Percentiles rank a stretch among this genome's conserved stretches.
phyloP scores from a whole-genome alignment of 2,888 invertebrate genomes.

The Gonocerus acuteangulatus region DNA sequence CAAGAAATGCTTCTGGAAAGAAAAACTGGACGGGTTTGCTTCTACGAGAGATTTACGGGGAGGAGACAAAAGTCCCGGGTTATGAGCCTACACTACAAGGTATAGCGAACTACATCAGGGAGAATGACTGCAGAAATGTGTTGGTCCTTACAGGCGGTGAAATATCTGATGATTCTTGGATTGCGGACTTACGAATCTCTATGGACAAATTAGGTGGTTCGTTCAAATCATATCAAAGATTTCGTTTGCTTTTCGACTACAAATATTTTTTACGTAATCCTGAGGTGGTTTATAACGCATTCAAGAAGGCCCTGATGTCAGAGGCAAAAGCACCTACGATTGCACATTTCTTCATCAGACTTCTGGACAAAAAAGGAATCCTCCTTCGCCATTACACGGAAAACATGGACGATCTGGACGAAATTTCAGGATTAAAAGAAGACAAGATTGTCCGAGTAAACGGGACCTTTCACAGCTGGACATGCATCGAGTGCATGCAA shows the following conservation, averaged over 20 bases:
- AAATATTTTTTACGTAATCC: slow-evolving; percentile 81
- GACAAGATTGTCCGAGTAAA: slow-evolving; percentile 90
- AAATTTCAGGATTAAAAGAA: slow-evolving; percentile 49
- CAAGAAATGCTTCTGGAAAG: no score
- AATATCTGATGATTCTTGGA: slow-evolving; percentile 92
- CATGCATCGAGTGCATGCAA: slow-evolving; percentile 65
- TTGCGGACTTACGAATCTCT: slow-evolving; percentile 92
- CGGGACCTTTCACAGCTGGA: slow-evolving; percentile 62
- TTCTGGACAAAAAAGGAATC: slow-evolving; percentile 70
- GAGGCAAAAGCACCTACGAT: slow-evolving; percentile 62
- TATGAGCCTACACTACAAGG: not conserved
- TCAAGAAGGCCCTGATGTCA: slow-evolving; percentile 70
- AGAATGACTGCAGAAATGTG: slow-evolving; percentile 69
- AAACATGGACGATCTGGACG: slow-evolving; percentile 69
- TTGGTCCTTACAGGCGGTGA: slow-evolving; percentile 94
- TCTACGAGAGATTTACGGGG: no score
- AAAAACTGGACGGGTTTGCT: no score
- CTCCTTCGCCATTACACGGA: slow-evolving; percentile 39
- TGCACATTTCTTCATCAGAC: slow-evolving; percentile 81
- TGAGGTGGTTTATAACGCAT: slow-evolving; percentile 83
- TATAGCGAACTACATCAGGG: slow-evolving; percentile 50
- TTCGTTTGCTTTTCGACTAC: slow-evolving; percentile 86
- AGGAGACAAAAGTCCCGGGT: no score
- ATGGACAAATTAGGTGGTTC: slow-evolving; percentile 87
- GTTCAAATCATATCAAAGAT: slow-evolving; percentile 80